phyloP scores from a whole-genome alignment of 2,888 invertebrate species.

The Limnephilus marmoratus region DNA sequence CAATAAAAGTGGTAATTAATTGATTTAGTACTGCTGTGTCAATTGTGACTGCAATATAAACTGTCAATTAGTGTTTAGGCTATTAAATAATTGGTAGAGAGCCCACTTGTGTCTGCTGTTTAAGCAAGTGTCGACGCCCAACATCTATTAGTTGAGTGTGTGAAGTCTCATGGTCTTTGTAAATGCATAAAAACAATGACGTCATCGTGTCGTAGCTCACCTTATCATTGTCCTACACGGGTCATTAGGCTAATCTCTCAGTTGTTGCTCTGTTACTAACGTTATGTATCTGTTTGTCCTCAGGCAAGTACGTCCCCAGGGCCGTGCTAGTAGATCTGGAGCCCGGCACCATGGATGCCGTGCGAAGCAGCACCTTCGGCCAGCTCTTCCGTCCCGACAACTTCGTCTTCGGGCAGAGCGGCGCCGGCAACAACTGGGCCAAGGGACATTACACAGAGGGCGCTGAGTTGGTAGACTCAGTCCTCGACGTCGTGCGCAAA shows the following conservation, averaged over 20 bases:
- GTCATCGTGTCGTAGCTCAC: no score
- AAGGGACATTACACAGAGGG: slow-evolving; percentile 87
- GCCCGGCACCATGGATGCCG: slow-evolving; percentile 93
- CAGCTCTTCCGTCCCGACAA: slow-evolving; percentile 91
- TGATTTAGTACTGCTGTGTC: background rate
- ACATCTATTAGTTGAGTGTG: background rate
- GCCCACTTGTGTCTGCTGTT: background rate
- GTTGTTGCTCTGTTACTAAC: background rate
- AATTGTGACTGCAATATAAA: background rate
- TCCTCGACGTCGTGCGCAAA: slow-evolving; percentile 83
- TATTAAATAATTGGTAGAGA: background rate
- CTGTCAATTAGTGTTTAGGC: no score
- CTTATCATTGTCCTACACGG: no score
- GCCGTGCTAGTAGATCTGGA: slow-evolving; percentile 92
- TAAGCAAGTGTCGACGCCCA: background rate
- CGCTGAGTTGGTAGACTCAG: slow-evolving; percentile 84
- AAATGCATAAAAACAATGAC: no score
- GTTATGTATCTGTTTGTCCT: slow-evolving; percentile 23
- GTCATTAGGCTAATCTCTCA: background rate
- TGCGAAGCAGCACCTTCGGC: slow-evolving; percentile 87
- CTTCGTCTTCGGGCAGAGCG: slow-evolving; percentile 89
- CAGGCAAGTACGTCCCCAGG: slow-evolving; percentile 88
- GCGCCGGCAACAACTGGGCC: slow-evolving; percentile 80
- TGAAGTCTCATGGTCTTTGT: no score
- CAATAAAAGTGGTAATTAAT: background rate